phyloP scores from a whole-genome alignment of 2,113 vertebrate species.

The Lucifuga dentata region DNA sequence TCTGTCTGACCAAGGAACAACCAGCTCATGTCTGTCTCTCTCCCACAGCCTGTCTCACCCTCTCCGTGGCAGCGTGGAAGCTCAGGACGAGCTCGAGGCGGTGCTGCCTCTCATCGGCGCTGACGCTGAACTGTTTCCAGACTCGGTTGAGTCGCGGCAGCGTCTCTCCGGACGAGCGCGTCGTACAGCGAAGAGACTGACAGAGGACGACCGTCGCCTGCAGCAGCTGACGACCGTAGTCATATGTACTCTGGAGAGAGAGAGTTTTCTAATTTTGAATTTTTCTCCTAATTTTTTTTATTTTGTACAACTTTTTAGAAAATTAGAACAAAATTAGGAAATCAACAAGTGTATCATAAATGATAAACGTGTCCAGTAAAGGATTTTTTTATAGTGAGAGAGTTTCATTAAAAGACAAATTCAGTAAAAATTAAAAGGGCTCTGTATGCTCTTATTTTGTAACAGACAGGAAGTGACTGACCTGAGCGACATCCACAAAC shows the following conservation, averaged over 20 bases:
- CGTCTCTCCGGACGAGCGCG: constrained; percentile 95
- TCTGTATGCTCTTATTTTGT: neutral
- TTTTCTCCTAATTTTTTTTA: too few species aligned
- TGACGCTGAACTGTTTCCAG: constrained; percentile 97
- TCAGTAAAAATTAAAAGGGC: neutral
- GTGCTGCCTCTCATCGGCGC: constrained; percentile 92
- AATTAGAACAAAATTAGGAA: too few species aligned
- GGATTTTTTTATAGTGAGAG: too few species aligned
- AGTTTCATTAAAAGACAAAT: neutral
- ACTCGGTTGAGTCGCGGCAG: constrained; percentile 95
- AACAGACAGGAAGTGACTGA: constrained; percentile 18
- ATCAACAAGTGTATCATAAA: too few species aligned
- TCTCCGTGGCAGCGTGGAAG: constrained; percentile 93
- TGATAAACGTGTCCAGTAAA: too few species aligned
- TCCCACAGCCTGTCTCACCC: constrained; percentile 77
- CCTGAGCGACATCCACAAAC: constrained; percentile 99
- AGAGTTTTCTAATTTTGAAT: too few species aligned
- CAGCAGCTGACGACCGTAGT: constrained; percentile 96
- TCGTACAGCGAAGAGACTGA: constrained; percentile 95
- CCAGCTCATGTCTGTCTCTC: too few species aligned
- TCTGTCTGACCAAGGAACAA: too few species aligned
- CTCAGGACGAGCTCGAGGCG: constrained; percentile 90
- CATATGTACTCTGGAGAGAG: constrained; percentile 91
- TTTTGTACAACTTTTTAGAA: too few species aligned
- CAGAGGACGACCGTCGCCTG: constrained; percentile 98